Base-by-base conservation (phyloP, 2,797 vertebrate species). In the Fistularia commersonii region DNA sequence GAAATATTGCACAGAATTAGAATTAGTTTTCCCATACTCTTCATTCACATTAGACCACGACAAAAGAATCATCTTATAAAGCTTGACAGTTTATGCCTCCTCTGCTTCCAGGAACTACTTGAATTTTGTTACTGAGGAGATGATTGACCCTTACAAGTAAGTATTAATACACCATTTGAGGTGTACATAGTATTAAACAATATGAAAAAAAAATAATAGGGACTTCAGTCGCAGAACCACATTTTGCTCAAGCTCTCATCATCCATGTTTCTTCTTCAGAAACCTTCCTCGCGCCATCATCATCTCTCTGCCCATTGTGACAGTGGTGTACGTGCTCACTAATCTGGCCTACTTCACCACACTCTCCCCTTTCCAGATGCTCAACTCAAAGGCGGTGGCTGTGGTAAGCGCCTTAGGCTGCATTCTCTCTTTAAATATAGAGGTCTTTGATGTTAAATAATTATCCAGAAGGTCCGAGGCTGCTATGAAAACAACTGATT, bases 321-420 rank as follows among this genome's bases (percentile, higher is more conserved):
- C 97, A 0, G 7, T 87, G 23, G 97, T 99, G 7, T 99, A 99
- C 0, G 96, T 98, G 48, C 89, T 99, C 48, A 99, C 97, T 32
- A 99, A 98, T 88, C 62, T 99, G 89, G 97, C 97, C 0, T 99
- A 99, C 64, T 99, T 99, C 90, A 98, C 95, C 39, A 97, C 97
- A 0, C 89, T 99, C 15, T 81, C 86, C 4, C 88, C 93, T 0
- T 87, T 93, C 0, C 37, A 93, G 65, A 96, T 99, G 95, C 81
- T 98, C 49, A 12, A 1, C 0, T 97, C 97, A 0, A 90, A 98
- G 74, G 97, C 97, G 0, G 96, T 99, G 56, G 97, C 97, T 0
- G 97, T 98, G 93, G 97, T 92, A 64, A 79, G 87, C 76, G 34
- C 11, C 35, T 35, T 15, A 3, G 50, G 37, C 32, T 13, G 0